Conservation (phyloP, 1,140 invertebrate genomes). For the Orius insidiosus region DNA sequence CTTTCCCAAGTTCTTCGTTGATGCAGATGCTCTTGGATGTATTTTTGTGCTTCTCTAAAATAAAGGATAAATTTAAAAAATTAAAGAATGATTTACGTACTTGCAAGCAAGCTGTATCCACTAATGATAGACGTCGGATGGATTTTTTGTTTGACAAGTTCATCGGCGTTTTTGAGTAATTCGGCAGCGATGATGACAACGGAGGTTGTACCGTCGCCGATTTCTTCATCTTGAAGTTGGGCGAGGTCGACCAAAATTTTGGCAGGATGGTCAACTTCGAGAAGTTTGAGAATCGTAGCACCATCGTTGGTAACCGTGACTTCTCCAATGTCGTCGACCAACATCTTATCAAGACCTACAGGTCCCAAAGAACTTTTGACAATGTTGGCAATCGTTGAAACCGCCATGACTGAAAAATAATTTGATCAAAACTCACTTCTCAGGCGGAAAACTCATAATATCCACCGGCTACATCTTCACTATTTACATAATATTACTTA, state of each 20-base stretch:
- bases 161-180: slow-evolving; percentile 89
- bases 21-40: slow-evolving; percentile 85
- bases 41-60: slow-evolving; percentile 82
- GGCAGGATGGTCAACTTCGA: slow-evolving; percentile 98
- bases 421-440: slow-evolving; percentile 5
- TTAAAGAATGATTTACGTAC: slow-evolving; percentile 27
- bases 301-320: slow-evolving; percentile 99
- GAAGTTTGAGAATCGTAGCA: slow-evolving; percentile 87
- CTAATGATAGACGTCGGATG: slow-evolving; percentile 98
- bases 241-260: slow-evolving; percentile 91
- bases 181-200: slow-evolving; percentile 80
- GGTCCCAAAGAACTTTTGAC: slow-evolving; percentile 97
- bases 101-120: slow-evolving; percentile 95
- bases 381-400: slow-evolving; percentile 90
- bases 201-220: slow-evolving; percentile 98
- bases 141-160: slow-evolving; percentile 96
- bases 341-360: slow-evolving; percentile 98
- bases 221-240: slow-evolving; percentile 94
- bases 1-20: slow-evolving; percentile 74
- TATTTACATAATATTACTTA: slow-evolving; percentile 12
- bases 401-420: slow-evolving; percentile 68
- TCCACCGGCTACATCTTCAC: slow-evolving; percentile 5
- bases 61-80: slow-evolving; percentile 18
- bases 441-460: slow-evolving; percentile 14
- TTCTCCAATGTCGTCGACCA: slow-evolving; percentile 99